phyloP scores from a whole-genome alignment of 2,797 vertebrate species.

The Gastrophryne carolinensis region DNA sequence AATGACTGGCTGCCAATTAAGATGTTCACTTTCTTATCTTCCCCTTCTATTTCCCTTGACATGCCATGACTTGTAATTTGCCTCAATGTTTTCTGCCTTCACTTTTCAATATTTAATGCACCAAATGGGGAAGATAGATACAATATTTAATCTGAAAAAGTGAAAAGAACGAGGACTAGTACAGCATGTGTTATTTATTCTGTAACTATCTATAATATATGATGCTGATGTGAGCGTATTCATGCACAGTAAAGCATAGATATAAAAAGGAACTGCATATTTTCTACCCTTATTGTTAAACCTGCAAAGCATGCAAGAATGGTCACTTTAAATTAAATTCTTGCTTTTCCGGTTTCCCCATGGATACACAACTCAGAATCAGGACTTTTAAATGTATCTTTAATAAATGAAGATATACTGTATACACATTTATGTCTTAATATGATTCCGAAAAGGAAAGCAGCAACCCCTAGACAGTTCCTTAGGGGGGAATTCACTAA shows the following conservation, averaged over 20 bases:
- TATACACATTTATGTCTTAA: no score
- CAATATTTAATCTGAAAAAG: constrained; percentile 26
- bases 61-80: constrained; percentile 25
- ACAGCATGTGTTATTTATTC: constrained; percentile 8
- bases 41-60: constrained; percentile 21
- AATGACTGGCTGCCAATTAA: constrained; percentile 11
- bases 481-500: no score
- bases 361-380: no score
- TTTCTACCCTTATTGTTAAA: background rate
- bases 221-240: constrained; percentile 21
- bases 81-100: constrained; percentile 15
- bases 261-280: background rate
- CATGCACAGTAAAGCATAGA: background rate
- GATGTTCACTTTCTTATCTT: constrained; percentile 8
- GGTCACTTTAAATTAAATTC: no score
- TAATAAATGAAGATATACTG: no score
- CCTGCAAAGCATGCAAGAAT: no score
- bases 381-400: no score
- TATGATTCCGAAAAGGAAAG: no score
- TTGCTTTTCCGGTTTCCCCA: no score
- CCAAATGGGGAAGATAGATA: constrained; percentile 25
- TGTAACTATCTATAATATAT: constrained; percentile 31
- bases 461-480: no score
- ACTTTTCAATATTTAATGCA: constrained; percentile 29
- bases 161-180: background rate